Evolutionary conservation across 2,113 vertebrate genomes (phyloP), one percentile per base, ranked within the genome.

Genomic region (Spermophilus dauricus): DNA sequence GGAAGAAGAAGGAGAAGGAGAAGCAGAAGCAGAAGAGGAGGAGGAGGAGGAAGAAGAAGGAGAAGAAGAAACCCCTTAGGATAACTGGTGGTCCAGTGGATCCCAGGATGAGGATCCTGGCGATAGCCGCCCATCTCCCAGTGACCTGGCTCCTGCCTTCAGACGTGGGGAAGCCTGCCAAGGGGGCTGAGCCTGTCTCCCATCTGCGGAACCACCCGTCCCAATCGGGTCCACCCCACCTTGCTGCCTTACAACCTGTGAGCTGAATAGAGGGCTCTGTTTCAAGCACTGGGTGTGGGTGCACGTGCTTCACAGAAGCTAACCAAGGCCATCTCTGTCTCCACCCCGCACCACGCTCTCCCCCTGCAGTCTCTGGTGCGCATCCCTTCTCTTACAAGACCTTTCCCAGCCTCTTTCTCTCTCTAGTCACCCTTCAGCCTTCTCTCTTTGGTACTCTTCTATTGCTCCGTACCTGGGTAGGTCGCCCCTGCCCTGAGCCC

Each of bases 311-410:
- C 42, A 65, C 26, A 11, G 63, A 48, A 75, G 28, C 39, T 75
- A 18, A n/a, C 45, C 48, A 14, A 24, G 11, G 22, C 1, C 11
- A 3, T 32, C 18, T 82, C 26, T 56, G 10, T 9, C 1, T 63
- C 5, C 63, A 51, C 14, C 0, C 26, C 18, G 28, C 20, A 7
- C 2, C 28, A 1, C 5, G 0, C 1, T 1, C 32, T 42, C 91
- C 58, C 6, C 13, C 0, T 0, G 1, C 4, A 32, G 24, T 0
- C n/a, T 72, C 48, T 42, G 2, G 11, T 3, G 14, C 6, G 3
- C 2, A 2, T 8, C 42, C 0, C 9, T 7, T 77, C 69, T 34
- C n/a, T 70, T 63, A 45, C 22, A 51, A 56, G 3, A 17, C 16
- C 69, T 39, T 22, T 72, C 14, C 24, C 56, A 34, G 4, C 10